Conservation (phyloP, 2,797 vertebrate species). For the Enteromius mattozi region DNA sequence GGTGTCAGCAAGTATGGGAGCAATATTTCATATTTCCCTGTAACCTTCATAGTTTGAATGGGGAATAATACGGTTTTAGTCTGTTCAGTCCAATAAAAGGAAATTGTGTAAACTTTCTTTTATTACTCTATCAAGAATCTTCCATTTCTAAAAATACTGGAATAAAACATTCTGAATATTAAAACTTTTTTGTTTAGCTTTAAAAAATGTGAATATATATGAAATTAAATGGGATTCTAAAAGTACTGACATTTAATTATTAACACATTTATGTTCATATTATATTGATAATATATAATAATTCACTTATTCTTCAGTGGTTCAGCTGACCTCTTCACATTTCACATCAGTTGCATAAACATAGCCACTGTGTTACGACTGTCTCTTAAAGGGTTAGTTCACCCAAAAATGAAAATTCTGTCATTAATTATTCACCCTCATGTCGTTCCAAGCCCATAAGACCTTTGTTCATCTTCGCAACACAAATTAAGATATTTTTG, state of each 20-base stretch:
- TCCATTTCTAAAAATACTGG: background rate
- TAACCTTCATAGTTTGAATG: background rate
- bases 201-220: background rate
- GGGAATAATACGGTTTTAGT: background rate
- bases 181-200: background rate
- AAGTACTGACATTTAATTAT: background rate
- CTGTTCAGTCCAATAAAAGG: background rate
- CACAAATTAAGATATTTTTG: too few species aligned
- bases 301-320: background rate
- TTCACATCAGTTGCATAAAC: background rate
- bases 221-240: background rate
- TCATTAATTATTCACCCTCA: too few species aligned
- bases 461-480: too few species aligned
- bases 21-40: slow-evolving; percentile 14
- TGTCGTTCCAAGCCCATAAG: too few species aligned
- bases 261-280: background rate
- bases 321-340: background rate
- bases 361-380: background rate
- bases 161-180: background rate
- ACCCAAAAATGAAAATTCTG: too few species aligned
- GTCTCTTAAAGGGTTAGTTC: background rate
- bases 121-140: background rate
- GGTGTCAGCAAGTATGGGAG: slow-evolving; percentile 7
- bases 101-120: background rate
- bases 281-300: background rate